Conservation (phyloP, 2,888 invertebrate species). For the Enchytraeus crypticus region DNA sequence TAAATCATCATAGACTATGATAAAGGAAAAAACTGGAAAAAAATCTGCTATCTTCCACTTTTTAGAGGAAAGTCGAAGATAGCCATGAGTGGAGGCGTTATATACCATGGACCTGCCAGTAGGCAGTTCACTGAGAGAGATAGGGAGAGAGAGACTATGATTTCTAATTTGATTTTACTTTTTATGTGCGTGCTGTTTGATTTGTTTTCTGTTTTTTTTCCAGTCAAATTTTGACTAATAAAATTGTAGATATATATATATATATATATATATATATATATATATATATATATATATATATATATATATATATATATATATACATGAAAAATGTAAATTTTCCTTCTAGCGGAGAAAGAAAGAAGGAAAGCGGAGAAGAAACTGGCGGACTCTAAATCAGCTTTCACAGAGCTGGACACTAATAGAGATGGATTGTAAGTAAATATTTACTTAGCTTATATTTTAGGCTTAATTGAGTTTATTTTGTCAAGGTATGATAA, state of each 20-base stretch:
- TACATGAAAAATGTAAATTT: not conserved
- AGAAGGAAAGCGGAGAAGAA: constrained; percentile 27
- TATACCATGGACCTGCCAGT: no score
- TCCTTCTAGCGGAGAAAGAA: constrained; percentile 5
- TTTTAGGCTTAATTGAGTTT: not conserved
- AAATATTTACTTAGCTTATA: not conserved
- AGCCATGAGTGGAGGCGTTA: no score
- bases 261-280: not conserved
- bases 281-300: not conserved
- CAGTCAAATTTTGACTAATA: not conserved
- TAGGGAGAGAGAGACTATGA: no score
- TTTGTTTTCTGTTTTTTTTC: not conserved
- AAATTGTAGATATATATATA: not conserved
- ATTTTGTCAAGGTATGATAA: not conserved
- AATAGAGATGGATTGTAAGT: constrained; percentile 18
- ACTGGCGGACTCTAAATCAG: constrained; percentile 1
- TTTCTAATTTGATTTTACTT: no score
- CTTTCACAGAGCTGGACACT: constrained; percentile 15
- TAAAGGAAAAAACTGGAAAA: no score
- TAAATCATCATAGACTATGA: no score
- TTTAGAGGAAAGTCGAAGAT: no score
- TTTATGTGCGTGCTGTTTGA: not conserved
- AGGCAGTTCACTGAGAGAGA: no score
- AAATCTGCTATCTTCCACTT: no score
- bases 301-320: not conserved